Percentiles rank a stretch among this genome's conserved stretches.
phyloP scores from a whole-genome alignment of 2,888 invertebrate genomes.

The Eupithecia vulgata region DNA sequence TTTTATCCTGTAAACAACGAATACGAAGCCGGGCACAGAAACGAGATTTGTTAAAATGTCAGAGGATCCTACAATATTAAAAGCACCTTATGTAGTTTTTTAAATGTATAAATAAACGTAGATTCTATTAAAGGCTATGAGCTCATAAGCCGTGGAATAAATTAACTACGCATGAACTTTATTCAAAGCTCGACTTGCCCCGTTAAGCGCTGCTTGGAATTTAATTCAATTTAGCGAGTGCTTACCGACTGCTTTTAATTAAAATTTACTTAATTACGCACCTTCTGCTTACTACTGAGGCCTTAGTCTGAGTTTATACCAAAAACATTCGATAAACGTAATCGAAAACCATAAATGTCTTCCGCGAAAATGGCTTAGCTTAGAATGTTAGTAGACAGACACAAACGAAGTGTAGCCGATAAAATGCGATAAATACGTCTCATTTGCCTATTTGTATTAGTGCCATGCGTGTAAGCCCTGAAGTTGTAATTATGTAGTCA shows the following conservation, averaged over 20 bases:
- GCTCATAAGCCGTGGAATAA: slow-evolving; percentile 81
- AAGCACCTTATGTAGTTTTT: slow-evolving; percentile 23
- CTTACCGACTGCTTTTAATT: slow-evolving; percentile 58
- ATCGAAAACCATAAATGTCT: too few relatives aligned
- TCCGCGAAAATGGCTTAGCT: too few relatives aligned
- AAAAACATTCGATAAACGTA: too few relatives aligned
- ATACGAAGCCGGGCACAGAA: background rate
- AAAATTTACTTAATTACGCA: slow-evolving; percentile 52
- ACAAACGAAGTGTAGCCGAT: too few relatives aligned
- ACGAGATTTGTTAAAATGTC: background rate
- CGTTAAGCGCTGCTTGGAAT: slow-evolving; percentile 55
- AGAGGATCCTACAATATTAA: background rate
- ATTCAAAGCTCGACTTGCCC: slow-evolving; percentile 65
- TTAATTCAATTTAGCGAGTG: slow-evolving; percentile 53
- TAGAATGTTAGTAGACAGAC: too few relatives aligned
- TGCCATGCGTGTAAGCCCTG: too few relatives aligned
- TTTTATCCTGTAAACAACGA: background rate
- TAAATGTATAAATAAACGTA: slow-evolving; percentile 45
- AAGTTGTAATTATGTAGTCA: too few relatives aligned
- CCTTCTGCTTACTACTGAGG: slow-evolving; percentile 40
- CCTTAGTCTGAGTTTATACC: too few relatives aligned
- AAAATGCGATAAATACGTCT: too few relatives aligned
- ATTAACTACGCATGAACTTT: slow-evolving; percentile 78
- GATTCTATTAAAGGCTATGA: slow-evolving; percentile 80
- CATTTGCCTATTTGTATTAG: too few relatives aligned